Evolutionary conservation across 2,888 invertebrate genomes (phyloP).

Genomic region (Caenorhabditis angaria): DNA sequence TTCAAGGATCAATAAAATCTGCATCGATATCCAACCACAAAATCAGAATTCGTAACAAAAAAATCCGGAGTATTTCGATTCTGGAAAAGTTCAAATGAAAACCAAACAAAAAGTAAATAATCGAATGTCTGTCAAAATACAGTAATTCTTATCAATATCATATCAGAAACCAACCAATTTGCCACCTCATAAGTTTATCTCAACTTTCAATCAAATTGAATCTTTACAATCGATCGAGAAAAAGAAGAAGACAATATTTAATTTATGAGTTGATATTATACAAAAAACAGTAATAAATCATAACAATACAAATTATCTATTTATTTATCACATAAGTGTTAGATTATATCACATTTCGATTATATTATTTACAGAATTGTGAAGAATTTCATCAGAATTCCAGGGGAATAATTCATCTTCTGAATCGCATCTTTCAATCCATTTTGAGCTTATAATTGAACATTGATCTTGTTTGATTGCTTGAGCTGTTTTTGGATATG

Average conservation of each 20-base stretch:
- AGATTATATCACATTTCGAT: slow-evolving; percentile 13
- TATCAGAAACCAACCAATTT: too few relatives aligned
- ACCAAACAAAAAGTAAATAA: too few relatives aligned
- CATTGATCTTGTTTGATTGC: slow-evolving; percentile 18
- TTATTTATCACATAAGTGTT: slow-evolving; percentile 7
- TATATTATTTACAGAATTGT: slow-evolving; percentile 6
- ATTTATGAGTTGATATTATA: neutral
- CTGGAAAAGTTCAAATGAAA: too few relatives aligned
- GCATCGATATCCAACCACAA: too few relatives aligned
- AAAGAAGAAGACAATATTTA: neutral
- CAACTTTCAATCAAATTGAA: neutral
- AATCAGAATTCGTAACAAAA: too few relatives aligned
- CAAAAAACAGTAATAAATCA: too few relatives aligned
- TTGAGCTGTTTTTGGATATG: slow-evolving; percentile 29
- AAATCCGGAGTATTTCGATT: too few relatives aligned
- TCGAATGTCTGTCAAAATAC: too few relatives aligned
- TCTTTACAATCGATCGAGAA: neutral
- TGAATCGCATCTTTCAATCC: slow-evolving; percentile 47
- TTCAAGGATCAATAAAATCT: too few relatives aligned
- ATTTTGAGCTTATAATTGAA: slow-evolving; percentile 38
- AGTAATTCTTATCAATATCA: too few relatives aligned
- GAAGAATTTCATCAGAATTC: slow-evolving; percentile 23
- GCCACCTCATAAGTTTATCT: too few relatives aligned
- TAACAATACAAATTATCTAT: neutral
- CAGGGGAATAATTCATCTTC: slow-evolving; percentile 30